Base-by-base conservation (phyloP, 2,888 invertebrate species). In the Pantelozetes paolii region DNA sequence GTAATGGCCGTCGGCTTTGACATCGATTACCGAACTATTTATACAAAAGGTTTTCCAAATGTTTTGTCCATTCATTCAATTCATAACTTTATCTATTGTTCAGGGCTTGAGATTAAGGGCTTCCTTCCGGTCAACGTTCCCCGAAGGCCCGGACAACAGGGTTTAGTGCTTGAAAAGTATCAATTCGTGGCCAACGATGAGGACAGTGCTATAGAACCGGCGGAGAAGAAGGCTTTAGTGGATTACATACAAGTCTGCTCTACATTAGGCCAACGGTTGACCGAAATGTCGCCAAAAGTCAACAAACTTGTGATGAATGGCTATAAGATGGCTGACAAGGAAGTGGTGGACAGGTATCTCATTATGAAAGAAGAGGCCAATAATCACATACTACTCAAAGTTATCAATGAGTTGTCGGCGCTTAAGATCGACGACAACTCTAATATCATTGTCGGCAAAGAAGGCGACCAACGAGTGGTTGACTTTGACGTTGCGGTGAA, bases 161-260 rank as follows among this genome's bases (percentile, higher is more conserved):
- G 45, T 0, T 6, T 73, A 1, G 15, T 69, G 15, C 26, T 93
- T 23, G 96, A 96, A 83, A 87, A 88, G 78, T 94, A 91, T 83
- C 84, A 85, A 69, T 95, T 94, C 82, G 84, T 91, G 74, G 91
- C 94, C 1, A 90, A 90, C 81, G 79, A 83, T 72, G 73, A 77
- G 36, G 32, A 74, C 13, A 70, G 71, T 11, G 48, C 71, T n/a
- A 26, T 78, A 5, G 74, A 75, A 28, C 54, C 71, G 20, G 36
- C 54, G 2, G 73, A 76, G 5, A 48, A 62, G 40, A 71, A 75
- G 48, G 36, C 57, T 5, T 48, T 77, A 30, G 77, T 75, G 42
- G 70, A 75, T 62, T 78, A 78, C 57, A 75, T 77, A 30, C 73
- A 75, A 40, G 57, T 57, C n/a, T 57, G 57, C 23, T 57, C 6